These are phyloP conservation scores for Cynodonichthys magdalenae DNA, from an alignment of 2,797 vertebrate genomes.

Conservation along the genomic window DNA sequence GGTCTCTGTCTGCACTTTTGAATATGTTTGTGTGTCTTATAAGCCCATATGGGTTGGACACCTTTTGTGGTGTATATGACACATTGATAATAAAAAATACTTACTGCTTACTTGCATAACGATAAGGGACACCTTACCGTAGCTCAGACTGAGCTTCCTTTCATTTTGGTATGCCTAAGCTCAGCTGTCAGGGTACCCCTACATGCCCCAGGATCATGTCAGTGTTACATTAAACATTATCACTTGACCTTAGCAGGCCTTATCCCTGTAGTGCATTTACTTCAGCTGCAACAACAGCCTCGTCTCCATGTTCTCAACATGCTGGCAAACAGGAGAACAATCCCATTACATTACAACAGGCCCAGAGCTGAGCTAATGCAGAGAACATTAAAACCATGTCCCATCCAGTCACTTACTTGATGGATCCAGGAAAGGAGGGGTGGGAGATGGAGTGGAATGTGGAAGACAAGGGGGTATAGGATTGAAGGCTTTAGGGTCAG, in stretches of 20 bases:
- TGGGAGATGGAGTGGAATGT: slow-evolving; percentile 24
- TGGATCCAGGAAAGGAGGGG: slow-evolving; percentile 62
- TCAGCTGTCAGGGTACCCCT: slow-evolving; percentile 61
- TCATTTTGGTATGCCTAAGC: slow-evolving; percentile 64
- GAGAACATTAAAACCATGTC: slow-evolving; percentile 79
- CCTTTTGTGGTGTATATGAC: not conserved
- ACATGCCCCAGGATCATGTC: slow-evolving; percentile 70
- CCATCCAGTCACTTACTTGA: slow-evolving; percentile 76
- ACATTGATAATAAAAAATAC: slow-evolving; percentile 65
- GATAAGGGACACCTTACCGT: slow-evolving; percentile 53
- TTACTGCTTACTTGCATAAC: slow-evolving; percentile 46
- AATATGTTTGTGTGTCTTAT: too few species aligned
- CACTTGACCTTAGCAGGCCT: slow-evolving; percentile 69
- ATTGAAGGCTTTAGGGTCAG: slow-evolving; percentile 39
- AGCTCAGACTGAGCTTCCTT: slow-evolving; percentile 57
- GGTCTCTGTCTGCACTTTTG: too few species aligned
- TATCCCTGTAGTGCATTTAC: slow-evolving; percentile 56
- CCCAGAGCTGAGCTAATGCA: slow-evolving; percentile 74
- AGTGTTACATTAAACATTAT: slow-evolving; percentile 79
- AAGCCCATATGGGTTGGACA: too few species aligned
- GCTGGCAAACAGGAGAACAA: slow-evolving; percentile 66
- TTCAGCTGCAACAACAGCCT: slow-evolving; percentile 61
- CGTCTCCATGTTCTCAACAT: slow-evolving; percentile 40
- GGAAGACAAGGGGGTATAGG: slow-evolving; percentile 37
- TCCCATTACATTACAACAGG: slow-evolving; percentile 74